These are phyloP conservation scores for Prunella fulvescens DNA, from an alignment of 2,113 vertebrate species.

Conservation along the genomic window DNA sequence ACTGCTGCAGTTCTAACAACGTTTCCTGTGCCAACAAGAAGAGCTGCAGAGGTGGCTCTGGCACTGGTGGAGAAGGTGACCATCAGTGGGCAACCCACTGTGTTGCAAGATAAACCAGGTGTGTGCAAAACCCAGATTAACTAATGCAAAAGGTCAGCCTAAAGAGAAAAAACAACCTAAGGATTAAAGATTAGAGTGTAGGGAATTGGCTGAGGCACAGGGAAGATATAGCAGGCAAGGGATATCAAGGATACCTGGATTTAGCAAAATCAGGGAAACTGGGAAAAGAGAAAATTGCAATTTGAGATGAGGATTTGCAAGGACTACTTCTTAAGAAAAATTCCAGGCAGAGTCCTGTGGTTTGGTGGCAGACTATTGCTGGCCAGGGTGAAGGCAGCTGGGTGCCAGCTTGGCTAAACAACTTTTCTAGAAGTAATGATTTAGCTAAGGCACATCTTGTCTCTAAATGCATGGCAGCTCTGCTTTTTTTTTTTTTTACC, in stretches of 20 bases:
- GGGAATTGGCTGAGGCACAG: not conserved
- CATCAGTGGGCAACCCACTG: not conserved
- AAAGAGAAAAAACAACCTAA: not conserved
- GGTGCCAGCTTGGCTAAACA: not conserved
- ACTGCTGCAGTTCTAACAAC: not conserved
- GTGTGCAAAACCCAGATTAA: not conserved
- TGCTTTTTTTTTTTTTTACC: not conserved
- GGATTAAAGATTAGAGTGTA: not conserved
- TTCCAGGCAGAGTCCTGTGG: not conserved
- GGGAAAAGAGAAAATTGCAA: not conserved
- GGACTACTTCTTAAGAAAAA: not conserved
- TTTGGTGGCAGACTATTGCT: not conserved
- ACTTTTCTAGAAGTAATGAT: not conserved
- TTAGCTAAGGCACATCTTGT: not conserved
- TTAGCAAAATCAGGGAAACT: not conserved
- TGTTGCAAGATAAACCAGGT: not conserved
- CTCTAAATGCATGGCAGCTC: not conserved
- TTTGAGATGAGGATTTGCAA: constrained; percentile 10
- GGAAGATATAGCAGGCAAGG: not conserved
- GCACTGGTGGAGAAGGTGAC: not conserved
- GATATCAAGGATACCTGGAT: not conserved
- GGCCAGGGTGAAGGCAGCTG: not conserved
- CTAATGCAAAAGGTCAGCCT: not conserved
- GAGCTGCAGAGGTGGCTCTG: not conserved
- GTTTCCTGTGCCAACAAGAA: not conserved